These are phyloP conservation scores for Pelodiscus sinensis DNA, from an alignment of 2,113 vertebrate genomes.

Conservation along the genomic window DNA sequence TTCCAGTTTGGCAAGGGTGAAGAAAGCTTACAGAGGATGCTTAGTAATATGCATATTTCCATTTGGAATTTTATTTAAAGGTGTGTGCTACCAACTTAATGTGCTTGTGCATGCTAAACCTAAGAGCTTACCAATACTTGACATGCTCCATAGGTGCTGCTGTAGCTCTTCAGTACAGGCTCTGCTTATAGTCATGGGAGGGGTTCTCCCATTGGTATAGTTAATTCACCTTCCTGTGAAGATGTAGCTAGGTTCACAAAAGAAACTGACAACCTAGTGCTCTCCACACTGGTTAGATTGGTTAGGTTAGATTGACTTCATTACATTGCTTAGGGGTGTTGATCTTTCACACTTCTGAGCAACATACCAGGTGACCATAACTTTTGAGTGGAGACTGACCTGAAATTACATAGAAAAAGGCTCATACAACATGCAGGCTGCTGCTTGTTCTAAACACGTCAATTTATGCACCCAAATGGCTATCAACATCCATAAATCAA, in stretches of 20 bases:
- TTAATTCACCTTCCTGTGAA: not conserved
- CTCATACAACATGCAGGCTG: conserved; percentile 55
- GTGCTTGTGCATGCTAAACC: not conserved
- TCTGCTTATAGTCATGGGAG: not conserved
- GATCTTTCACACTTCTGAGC: not conserved
- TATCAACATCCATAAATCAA: conserved; percentile 7
- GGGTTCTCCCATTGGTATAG: not conserved
- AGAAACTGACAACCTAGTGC: not conserved
- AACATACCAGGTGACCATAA: not conserved
- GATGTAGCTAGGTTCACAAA: not conserved
- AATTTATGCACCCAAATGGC: not conserved
- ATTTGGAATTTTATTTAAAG: conserved; percentile 41
- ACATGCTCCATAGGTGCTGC: not conserved
- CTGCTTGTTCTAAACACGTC: conserved; percentile 4
- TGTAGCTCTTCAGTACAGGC: not conserved
- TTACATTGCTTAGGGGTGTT: not conserved
- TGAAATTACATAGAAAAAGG: not conserved
- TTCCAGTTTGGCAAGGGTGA: not conserved
- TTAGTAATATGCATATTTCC: conserved; percentile 3
- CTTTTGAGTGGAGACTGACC: not conserved
- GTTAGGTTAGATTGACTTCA: not conserved
- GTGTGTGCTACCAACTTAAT: not conserved
- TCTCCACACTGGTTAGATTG: not conserved
- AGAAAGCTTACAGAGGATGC: conserved; percentile 37
- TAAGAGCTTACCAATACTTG: not conserved